These are phyloP conservation scores for Polyommatus icarus DNA, from an alignment of 2,888 invertebrate species.

Conservation along the genomic window DNA sequence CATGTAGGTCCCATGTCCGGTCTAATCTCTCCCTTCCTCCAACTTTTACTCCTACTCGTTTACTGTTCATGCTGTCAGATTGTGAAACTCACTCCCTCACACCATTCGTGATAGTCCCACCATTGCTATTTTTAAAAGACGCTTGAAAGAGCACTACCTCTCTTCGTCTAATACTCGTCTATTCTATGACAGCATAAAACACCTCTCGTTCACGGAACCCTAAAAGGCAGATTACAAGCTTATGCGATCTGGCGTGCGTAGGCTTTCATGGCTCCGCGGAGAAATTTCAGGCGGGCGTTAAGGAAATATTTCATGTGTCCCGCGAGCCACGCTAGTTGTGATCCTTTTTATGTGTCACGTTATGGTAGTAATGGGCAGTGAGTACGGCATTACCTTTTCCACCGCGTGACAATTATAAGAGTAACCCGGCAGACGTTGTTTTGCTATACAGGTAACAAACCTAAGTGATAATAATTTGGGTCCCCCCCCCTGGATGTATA, in stretches of 20 bases:
- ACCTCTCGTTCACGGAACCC: background rate
- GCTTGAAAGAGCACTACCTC: no score
- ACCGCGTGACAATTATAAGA: background rate
- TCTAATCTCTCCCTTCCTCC: no score
- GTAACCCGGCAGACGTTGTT: background rate
- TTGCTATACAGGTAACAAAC: no score
- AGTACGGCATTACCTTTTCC: constrained; percentile 47
- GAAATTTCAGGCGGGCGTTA: constrained; percentile 55
- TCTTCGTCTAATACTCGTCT: no score
- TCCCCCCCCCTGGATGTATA: no score
- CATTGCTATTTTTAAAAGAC: no score
- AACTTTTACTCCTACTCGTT: no score
- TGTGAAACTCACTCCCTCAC: no score
- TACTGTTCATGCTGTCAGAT: no score
- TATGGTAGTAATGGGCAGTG: constrained; percentile 58
- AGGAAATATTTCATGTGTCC: constrained; percentile 67
- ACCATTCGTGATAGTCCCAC: no score
- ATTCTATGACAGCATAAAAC: background rate
- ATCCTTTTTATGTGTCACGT: constrained; percentile 67
- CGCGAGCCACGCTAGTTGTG: constrained; percentile 59
- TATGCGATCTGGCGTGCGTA: constrained; percentile 43
- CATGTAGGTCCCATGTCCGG: no score
- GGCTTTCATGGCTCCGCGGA: constrained; percentile 50
- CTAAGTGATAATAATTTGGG: no score
- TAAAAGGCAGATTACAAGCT: constrained; percentile 22